Evolutionary conservation across 2,797 vertebrate genomes (phyloP), one percentile per base, ranked within the genome.

Genomic region (Scyliorhinus canicula): DNA sequence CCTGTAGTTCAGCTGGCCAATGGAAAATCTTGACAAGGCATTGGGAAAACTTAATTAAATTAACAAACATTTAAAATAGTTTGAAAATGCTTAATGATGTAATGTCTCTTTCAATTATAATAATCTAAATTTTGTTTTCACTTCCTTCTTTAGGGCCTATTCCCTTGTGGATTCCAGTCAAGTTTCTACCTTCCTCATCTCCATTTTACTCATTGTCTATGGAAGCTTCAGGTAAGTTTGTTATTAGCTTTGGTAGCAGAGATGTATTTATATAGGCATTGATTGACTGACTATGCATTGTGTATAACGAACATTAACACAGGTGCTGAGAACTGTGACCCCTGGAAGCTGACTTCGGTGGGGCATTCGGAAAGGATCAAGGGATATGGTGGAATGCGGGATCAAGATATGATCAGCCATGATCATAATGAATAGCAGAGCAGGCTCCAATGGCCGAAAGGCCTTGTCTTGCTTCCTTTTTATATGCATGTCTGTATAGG

Each of bases 81-180:
- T 91, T 44, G 57, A 91, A 44, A 3, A 44, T 65, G 85, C n/a
- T 88, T 60, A 60, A 60, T n/a, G 52, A 86, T 88, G 52, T 12
- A 40, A 50, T 86, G 35, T 26, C 35, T 91, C 21, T 44, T 47
- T 19, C 8, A 69, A 31, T 47, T 65, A 52, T 95, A 35, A 28
- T 71, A 40, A 95, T 47, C 95, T 84, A 95, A 95, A 96, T 95
- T 85, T 94, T 95, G 85, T 95, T 77, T 96, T 95, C 31, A 55
- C 50, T 71, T 93, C 63, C 90, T 82, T 88, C 77, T 96, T 55
- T 95, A 99, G 99, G 99, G 99, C 98, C 47, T 99, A 99, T 97
- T 99, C 99, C 97, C 98, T 99, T 96, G 98, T 99, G 96, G 99
- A 99, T 97, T 99, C 99, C 97, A 99, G 99, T 97, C 99, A 99